Evolutionary conservation across 2,113 vertebrate species (phyloP).

Genomic region (Pachypanchax playfairii): DNA sequence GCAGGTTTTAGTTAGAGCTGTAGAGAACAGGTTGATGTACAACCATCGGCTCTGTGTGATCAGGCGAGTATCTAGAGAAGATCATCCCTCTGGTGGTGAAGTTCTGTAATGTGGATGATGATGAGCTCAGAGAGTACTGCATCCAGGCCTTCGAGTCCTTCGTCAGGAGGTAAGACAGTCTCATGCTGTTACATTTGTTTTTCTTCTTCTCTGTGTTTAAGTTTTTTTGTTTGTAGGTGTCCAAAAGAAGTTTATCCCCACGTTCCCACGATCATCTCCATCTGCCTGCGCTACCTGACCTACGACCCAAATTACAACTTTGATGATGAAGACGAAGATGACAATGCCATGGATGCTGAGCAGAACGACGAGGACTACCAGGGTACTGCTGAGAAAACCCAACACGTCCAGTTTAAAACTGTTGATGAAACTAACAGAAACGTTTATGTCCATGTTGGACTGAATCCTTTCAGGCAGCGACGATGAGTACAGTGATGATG

Average conservation of each 20-base stretch:
- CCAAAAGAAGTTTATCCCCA: conserved; percentile 99
- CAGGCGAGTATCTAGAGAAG: conserved; percentile 98
- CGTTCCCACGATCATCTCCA: conserved; percentile 96
- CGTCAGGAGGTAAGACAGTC: conserved; percentile 86
- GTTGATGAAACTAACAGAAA: neutral
- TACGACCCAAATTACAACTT: conserved; percentile 99
- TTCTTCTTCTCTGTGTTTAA: neutral
- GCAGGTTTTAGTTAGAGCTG: too few species aligned
- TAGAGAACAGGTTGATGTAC: neutral
- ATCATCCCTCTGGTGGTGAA: conserved; percentile 99
- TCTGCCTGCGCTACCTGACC: conserved; percentile 97
- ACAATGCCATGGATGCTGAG: conserved; percentile 98
- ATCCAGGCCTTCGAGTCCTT: conserved; percentile 99
- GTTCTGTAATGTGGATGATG: conserved; percentile 97
- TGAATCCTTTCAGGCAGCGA: conserved; percentile 85
- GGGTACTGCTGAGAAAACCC: too few species aligned
- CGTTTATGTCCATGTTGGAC: neutral
- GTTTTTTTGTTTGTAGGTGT: conserved; percentile 79
- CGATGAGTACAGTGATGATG: conserved; percentile 98
- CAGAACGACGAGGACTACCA: conserved; percentile 97
- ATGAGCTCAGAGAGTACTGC: conserved; percentile 96
- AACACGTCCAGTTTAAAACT: too few species aligned
- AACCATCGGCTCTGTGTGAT: conserved; percentile 18
- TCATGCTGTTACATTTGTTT: neutral
- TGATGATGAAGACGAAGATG: conserved; percentile 98